A percentile compares a stretch with the other conserved stretches of the same genome.
Evolutionary conservation across 2,888 invertebrate genomes (phyloP).

Genomic region (Temnothorax ravouxi): DNA sequence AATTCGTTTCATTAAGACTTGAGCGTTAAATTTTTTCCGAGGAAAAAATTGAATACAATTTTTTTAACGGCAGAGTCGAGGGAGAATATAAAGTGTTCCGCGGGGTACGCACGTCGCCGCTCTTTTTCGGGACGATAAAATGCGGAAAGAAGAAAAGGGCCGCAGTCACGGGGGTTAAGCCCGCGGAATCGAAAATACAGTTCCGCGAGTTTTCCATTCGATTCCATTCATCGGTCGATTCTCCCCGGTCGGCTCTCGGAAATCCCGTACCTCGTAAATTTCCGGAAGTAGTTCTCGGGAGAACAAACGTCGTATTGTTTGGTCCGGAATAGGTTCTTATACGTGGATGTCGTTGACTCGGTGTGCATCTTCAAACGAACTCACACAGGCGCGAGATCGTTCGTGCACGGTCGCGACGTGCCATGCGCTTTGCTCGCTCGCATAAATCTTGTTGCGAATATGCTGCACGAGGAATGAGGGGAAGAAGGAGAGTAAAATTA

Average conservation of each 20-base stretch:
- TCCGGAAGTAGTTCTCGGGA: slow-evolving; percentile 65
- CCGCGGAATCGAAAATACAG: slow-evolving; percentile 60
- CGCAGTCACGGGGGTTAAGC: slow-evolving; percentile 31
- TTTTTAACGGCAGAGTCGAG: not conserved
- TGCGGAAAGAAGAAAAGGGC: not conserved
- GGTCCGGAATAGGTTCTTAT: slow-evolving; percentile 53
- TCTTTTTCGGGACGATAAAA: slow-evolving; percentile 26
- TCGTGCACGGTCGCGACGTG: not conserved
- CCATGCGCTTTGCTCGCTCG: slow-evolving; percentile 8
- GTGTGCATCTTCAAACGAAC: slow-evolving; percentile 31
- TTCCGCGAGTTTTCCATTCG: slow-evolving; percentile 59
- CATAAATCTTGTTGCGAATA: slow-evolving; percentile 43
- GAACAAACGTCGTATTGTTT: slow-evolving; percentile 72
- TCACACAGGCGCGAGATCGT: slow-evolving; percentile 6
- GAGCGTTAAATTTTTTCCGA: not conserved
- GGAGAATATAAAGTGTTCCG: slow-evolving; percentile 10
- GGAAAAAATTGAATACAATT: slow-evolving; percentile 18
- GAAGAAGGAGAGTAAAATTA: slow-evolving; percentile 1
- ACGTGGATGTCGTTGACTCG: slow-evolving; percentile 45
- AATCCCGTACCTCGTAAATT: slow-evolving; percentile 67
- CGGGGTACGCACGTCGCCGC: not conserved
- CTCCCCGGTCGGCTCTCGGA: slow-evolving; percentile 31
- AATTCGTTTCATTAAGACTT: slow-evolving; percentile 17
- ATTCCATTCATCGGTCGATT: slow-evolving; percentile 66
- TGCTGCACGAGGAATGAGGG: not conserved